These are phyloP conservation scores for Chanos chanos DNA, from an alignment of 2,797 vertebrate species.

Conservation along the genomic window DNA sequence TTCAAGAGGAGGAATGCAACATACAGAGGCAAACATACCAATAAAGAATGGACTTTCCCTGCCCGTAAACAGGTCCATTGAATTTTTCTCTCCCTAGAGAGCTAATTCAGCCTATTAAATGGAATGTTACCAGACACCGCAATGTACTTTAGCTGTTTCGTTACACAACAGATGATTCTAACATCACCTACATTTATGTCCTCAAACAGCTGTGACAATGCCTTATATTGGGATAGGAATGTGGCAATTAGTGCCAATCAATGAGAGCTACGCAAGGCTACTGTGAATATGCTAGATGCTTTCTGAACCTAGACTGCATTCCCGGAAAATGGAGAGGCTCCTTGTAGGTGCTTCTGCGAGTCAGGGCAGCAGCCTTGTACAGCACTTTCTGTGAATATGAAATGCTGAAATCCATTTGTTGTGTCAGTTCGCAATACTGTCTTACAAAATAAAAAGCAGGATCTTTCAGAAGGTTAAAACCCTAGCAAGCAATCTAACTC, in stretches of 20 bases:
- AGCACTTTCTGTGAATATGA: conserved; percentile 16
- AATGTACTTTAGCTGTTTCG: neutral
- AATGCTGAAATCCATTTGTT: conserved; percentile 32
- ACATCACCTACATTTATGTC: too few relatives aligned
- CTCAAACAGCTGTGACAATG: neutral
- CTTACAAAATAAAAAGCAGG: conserved; percentile 13
- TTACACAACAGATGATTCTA: neutral
- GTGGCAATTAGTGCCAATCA: conserved; percentile 21
- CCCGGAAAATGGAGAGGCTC: conserved; percentile 18
- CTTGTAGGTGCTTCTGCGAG: neutral
- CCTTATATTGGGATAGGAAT: conserved; percentile 14
- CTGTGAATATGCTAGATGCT: too few relatives aligned
- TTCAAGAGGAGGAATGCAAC: too few relatives aligned
- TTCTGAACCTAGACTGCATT: neutral
- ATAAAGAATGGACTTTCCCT: neutral
- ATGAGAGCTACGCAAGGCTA: neutral
- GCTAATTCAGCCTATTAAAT: neutral
- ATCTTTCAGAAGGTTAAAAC: conserved; percentile 16
- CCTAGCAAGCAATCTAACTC: conserved; percentile 16
- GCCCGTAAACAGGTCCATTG: neutral
- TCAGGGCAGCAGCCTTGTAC: conserved; percentile 34
- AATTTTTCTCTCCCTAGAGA: neutral
- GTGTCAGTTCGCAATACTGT: conserved; percentile 14
- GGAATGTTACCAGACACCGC: neutral
- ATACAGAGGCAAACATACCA: neutral